Evolutionary conservation across 2,113 vertebrate genomes (phyloP).

Genomic region (Hystrix brachyura): DNA sequence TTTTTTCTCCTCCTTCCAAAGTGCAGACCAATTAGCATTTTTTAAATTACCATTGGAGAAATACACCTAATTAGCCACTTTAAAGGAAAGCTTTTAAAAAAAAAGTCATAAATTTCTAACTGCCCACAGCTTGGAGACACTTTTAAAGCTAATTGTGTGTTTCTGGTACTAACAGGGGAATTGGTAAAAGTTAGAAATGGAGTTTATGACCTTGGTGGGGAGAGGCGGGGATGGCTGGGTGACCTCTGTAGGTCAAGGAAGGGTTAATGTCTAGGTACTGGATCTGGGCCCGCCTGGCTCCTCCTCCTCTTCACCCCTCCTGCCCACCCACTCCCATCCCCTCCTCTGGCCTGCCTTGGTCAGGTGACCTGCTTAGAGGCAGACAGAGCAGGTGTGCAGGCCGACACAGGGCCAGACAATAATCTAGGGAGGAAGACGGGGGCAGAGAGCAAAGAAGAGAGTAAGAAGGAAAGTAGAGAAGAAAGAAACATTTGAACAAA

Average conservation of each 20-base stretch:
- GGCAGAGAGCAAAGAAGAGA: not conserved
- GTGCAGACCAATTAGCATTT: slow-evolving; percentile 82
- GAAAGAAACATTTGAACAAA: not conserved
- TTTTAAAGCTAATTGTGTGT: slow-evolving; percentile 85
- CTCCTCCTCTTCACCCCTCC: not conserved
- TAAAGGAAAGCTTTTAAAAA: slow-evolving; percentile 81
- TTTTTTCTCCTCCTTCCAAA: slow-evolving; percentile 74
- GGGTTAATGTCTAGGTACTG: slow-evolving; percentile 37
- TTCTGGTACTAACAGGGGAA: slow-evolving; percentile 79
- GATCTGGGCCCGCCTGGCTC: not conserved
- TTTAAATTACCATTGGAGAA: slow-evolving; percentile 82
- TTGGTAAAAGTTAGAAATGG: slow-evolving; percentile 71
- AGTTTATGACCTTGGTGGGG: slow-evolving; percentile 78
- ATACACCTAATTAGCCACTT: slow-evolving; percentile 84
- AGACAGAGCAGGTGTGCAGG: not conserved
- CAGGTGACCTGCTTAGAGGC: not conserved
- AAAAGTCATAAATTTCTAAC: slow-evolving; percentile 83
- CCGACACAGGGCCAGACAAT: not conserved
- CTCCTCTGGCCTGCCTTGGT: not conserved
- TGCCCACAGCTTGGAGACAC: slow-evolving; percentile 82
- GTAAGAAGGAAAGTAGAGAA: not conserved
- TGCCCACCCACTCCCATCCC: not conserved
- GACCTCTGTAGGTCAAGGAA: slow-evolving; percentile 21
- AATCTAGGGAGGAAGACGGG: not conserved
- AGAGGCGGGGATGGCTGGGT: slow-evolving; percentile 40